Evolutionary conservation across 2,888 invertebrate genomes (phyloP), one percentile per base, ranked within the genome.

Genomic region (Meandrusa payeni): DNA sequence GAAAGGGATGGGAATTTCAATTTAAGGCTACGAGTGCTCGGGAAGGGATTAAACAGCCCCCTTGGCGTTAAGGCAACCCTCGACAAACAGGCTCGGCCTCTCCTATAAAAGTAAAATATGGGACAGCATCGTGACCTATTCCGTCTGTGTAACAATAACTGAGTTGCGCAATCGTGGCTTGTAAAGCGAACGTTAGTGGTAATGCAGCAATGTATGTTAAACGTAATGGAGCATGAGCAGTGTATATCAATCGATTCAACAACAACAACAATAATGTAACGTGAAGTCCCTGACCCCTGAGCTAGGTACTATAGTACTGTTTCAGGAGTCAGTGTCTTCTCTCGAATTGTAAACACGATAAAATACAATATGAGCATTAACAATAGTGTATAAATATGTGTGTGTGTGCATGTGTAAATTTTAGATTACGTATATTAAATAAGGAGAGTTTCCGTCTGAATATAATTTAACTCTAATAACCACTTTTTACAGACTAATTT

Each of bases 1-100:
- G 47, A 46, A 49, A 51, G 52, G 55, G 52, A 39, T 37, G 51
- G 50, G 54, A 58, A 58, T 61, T 61, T 58, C 55, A 59, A 61
- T 61, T 59, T 59, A 46, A 54, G 51, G 52, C 51, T 49, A 46
- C 43, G 44, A 48, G 47, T 46, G 49, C 49, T 38, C 41, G 45
- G 40, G 44, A 53, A 55, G 57, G 58, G 57, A 60, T 59, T 55
- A 51, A 49, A 45, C 50, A 47, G 40, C 44, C 54, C 52, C 47
- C 45, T 42, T 54, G 52, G 57, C 50, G 59, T 60, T 57, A 52
- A 55, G 37, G 45, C 40, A 48, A 49, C 52, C 57, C 57, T 58
- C 51, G 48, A 55, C 55, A 57, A 60, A 58, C 56, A 52, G 54
- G 46, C 46, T 37, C 49, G 45, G 44, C 46, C 46, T 42, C 24